These are phyloP conservation scores for Pterobdella sp. DNA, from an alignment of 2,888 invertebrate species.

Conservation along the genomic window DNA sequence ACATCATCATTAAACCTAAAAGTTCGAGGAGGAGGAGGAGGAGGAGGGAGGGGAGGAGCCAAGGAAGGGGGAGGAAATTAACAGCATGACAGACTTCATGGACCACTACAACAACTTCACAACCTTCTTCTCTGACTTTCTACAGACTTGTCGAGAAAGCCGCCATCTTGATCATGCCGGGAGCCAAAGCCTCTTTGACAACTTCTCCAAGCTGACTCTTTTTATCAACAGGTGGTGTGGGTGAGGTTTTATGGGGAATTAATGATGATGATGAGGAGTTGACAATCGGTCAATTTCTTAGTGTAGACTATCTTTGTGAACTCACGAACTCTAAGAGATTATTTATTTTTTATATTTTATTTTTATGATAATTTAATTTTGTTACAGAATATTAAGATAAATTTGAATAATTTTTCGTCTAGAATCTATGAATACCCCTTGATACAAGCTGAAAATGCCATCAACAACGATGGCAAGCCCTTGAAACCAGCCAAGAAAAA, in stretches of 20 bases:
- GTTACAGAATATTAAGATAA: not conserved
- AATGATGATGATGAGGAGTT: not conserved
- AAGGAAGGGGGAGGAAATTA: constrained; percentile 42
- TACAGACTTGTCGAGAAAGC: not conserved
- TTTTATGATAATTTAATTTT: not conserved
- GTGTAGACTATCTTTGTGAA: not conserved
- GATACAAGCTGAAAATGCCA: not conserved
- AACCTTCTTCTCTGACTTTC: constrained; percentile 7
- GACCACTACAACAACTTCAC: constrained; percentile 12
- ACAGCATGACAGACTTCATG: constrained; percentile 23
- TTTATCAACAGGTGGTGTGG: constrained; percentile 13
- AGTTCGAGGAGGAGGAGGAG: not conserved
- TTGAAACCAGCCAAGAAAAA: constrained; percentile 7
- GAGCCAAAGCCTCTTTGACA: not conserved
- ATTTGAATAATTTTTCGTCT: not conserved
- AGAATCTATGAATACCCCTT: not conserved
- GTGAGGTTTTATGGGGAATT: not conserved
- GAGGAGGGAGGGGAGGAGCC: constrained; percentile 40
- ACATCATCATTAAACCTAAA: too few species aligned
- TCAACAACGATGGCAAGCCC: constrained; percentile 5
- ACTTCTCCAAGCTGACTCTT: constrained; percentile 10
- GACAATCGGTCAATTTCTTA: not conserved
- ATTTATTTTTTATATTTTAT: not conserved
- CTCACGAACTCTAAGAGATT: not conserved
- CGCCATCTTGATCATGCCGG: not conserved